phyloP scores from a whole-genome alignment of 2,888 invertebrate genomes.

The Molorchus minor region DNA sequence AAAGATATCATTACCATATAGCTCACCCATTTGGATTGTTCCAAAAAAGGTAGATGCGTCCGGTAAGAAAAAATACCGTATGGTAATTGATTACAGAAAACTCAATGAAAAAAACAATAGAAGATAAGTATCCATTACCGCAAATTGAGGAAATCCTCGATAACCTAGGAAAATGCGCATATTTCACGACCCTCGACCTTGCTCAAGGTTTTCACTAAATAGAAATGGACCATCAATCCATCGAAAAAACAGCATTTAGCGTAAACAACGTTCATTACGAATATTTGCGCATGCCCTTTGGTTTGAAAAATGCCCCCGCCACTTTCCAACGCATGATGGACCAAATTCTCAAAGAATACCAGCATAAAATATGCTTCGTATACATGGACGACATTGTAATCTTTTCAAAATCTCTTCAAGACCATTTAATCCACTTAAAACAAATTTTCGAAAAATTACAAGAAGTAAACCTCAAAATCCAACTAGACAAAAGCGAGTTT shows the following conservation, averaged over 20 bases:
- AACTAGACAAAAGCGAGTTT: slow-evolving; percentile 16
- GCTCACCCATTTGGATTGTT: slow-evolving; percentile 29
- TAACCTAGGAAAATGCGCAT: slow-evolving; percentile 29
- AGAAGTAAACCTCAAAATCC: slow-evolving; percentile 25
- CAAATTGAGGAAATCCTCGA: not conserved
- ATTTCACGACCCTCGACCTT: not conserved
- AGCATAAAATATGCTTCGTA: slow-evolving; percentile 6
- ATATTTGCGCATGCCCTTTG: slow-evolving; percentile 36
- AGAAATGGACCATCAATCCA: not conserved
- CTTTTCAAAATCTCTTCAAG: slow-evolving; percentile 19
- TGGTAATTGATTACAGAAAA: slow-evolving; percentile 26
- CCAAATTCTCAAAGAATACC: slow-evolving; percentile 5
- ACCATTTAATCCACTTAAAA: slow-evolving; percentile 19
- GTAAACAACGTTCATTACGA: too few species aligned
- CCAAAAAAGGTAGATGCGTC: slow-evolving; percentile 34
- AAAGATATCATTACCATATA: too few species aligned
- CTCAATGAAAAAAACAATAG: slow-evolving; percentile 15
- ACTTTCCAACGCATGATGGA: slow-evolving; percentile 45
- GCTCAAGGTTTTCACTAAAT: not conserved
- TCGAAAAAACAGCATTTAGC: not conserved
- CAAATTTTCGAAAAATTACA: slow-evolving; percentile 21
- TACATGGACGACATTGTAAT: slow-evolving; percentile 32
- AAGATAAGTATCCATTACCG: not conserved
- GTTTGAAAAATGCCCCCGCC: slow-evolving; percentile 42
- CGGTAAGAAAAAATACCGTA: slow-evolving; percentile 31